Base-by-base conservation (phyloP, 2,113 vertebrate species). In the Cromileptes altivelis region DNA sequence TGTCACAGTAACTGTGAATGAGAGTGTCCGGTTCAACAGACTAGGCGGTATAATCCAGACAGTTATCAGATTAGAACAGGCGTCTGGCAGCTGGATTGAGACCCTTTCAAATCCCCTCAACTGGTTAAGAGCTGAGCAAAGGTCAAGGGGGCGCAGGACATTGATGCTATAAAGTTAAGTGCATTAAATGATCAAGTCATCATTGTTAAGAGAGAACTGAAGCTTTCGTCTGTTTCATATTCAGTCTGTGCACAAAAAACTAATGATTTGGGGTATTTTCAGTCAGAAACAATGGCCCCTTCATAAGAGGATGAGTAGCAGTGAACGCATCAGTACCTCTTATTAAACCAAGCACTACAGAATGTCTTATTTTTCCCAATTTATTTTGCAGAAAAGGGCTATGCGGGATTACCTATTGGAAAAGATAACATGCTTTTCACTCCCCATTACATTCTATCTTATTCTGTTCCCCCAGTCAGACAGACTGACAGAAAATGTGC, bases 61-160 rank as follows among this genome's bases (percentile, higher is more conserved):
- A 82, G 81, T 93, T 93, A 91, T 80, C 89, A 91, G 89, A 93
- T 91, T 90, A 89, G 67, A 80, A 70, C 52, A 81, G 72, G 70
- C 80, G 21, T 81, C 76, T 88, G 88, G 85, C 62, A 69, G 87
- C 78, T 82, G 84, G 82, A 88, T 81, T 86, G 62, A 72, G 78
- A 90, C 87, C 85, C 78, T 81, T 73, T 91, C 58, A 80, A 93
- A 91, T 92, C 92, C 82, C 60, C n/a, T 85, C 45, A 58, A 45
- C 62, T 87, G 76, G 78, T 90, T 75, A 91, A 89, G 80, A 82
- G 80, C 77, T 27, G 72, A 73, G 14, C 61, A 74, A 68, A 89
- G 82, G 65, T 85, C 90, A 69, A 50, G 30, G 7, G 37, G 81
- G 81, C 47, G 64, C 65, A 57, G 30, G 75, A 58, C 53, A 56